A percentile compares a stretch with the other conserved stretches of the same genome.
phyloP scores from a whole-genome alignment of 2,113 vertebrate genomes.

The Lathamus discolor region DNA sequence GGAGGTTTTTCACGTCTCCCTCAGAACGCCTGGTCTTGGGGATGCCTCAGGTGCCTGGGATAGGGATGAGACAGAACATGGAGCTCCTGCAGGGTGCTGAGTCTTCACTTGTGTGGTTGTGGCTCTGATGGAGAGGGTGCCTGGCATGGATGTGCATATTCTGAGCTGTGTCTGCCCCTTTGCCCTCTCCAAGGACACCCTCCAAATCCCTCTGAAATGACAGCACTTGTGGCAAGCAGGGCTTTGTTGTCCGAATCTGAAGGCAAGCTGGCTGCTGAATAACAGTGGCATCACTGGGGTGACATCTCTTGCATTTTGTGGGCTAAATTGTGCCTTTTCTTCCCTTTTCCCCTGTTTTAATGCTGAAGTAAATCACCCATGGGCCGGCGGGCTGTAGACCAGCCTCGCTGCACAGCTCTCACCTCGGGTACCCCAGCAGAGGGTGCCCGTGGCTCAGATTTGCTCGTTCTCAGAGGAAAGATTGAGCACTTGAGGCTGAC shows the following conservation, averaged over 20 bases:
- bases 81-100: not conserved
- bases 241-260: not conserved
- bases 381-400: not conserved
- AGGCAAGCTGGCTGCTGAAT: not conserved
- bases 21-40: not conserved
- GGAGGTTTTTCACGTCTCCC: not conserved
- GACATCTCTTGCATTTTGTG: not conserved
- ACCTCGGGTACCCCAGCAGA: constrained; percentile 22
- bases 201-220: accelerated
- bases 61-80: not conserved
- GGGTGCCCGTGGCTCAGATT: constrained; percentile 51
- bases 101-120: not conserved
- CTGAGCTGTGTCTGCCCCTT: not conserved
- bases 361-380: not conserved
- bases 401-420: not conserved
- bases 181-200: not conserved
- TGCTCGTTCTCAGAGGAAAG: not conserved
- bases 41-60: not conserved
- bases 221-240: accelerated
- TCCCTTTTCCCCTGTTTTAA: not conserved
- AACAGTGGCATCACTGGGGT: not conserved
- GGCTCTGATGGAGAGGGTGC: not conserved
- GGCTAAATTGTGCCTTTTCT: not conserved
- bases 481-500: not conserved
- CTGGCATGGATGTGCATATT: accelerated